Evolutionary conservation across 2,797 vertebrate genomes (phyloP), one percentile per base, ranked within the genome.

Genomic region (Limnodromus scolopaceus): DNA sequence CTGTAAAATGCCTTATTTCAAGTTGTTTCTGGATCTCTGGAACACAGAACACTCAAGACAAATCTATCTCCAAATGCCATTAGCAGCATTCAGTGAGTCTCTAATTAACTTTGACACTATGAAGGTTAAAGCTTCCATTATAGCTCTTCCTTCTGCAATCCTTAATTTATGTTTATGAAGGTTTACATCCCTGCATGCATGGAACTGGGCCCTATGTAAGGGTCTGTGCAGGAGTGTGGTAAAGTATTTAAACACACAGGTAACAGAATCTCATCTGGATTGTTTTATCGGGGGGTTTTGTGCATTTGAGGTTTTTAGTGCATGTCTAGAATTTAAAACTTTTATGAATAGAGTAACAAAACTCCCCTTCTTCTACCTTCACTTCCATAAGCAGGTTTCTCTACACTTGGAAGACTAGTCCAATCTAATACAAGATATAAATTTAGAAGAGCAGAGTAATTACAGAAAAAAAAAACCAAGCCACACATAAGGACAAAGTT

Each of bases 151-250:
- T 79, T 66, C 41, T 48, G 51, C 39, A 66, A 38, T 36, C 34
- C 57, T 64, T 38, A 66, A 48, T 0, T 57, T 60, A 41, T 1
- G 0, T 68, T 28, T 41, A 43, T 2, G 9, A 20, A 24, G 17
- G 10, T 43, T 80, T 74, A 48, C 18, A 66, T 3, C 20, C 45
- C 38, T n/a, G 46, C 43, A 71, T 4, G 7, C 38, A 32, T 0
- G 0, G 10, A 79, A 61, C 24, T 6, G 6, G 14, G 18, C 24
- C 28, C 41, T 38, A 2, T 1, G 7, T 1, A 2, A 91, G 11
- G 10, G 30, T 24, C 72, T 61, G 28, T 30, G 39, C 28, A 64
- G 15, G 9, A 82, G 7, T 3, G 10, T 6, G 10, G 11, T 13
- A 63, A 84, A 70, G 60, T 20, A 76, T 7, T 53, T 32, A 20